Base-by-base conservation (phyloP, 64 coral and sea anemone species). In the Anthopleura sola region DNA sequence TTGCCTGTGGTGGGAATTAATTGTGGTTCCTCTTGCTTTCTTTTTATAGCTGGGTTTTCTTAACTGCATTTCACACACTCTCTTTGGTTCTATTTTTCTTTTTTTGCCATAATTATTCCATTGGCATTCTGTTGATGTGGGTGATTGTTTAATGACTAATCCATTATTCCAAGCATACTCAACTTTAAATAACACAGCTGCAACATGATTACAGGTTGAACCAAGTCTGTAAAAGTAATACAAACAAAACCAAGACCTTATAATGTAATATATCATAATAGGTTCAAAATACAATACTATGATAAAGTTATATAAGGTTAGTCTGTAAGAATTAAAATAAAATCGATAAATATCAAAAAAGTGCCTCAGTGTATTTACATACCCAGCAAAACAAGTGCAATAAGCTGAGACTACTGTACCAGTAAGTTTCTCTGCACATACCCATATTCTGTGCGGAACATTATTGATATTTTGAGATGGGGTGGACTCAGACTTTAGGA, bases 321-420 rank as follows among this genome's bases (percentile, higher is more conserved):
- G 40, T 44, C 40, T 44, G 40, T 44, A 44, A 44, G 40, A 44
- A 44, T 44, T 44, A 44, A 44, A 44, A 44, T 44, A 3, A 44
- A 44, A 44, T 44, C 40, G 9, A 8, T 44, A 44, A 44, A 44
- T n/a, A 62, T 62, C 3, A 62, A 62, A 62, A 5, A 62, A 62
- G 58, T 62, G 58, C 24, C 18, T 62, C 6, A 62, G 6, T 62
- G 21, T 23, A 23, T n/a, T 24, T 56, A 84, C 91, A 50, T 82
- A 93, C 82, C 92, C 87, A 74, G 83, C 92, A 89, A 93, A 89
- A 60, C 84, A 93, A 75, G 83, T 85, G 75, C 83, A 90, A 79
- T 90, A 90, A 64, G 83, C 88, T 36, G 19, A 24, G 33, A 86
- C 87, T 50, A 89, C 87, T 55, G 50, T 34, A 49, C 91, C 91